Percentiles rank a stretch among this genome's conserved stretches.
These are phyloP conservation scores for Excalfactoria chinensis DNA, from an alignment of 2,113 vertebrate species.

Conservation along the genomic window DNA sequence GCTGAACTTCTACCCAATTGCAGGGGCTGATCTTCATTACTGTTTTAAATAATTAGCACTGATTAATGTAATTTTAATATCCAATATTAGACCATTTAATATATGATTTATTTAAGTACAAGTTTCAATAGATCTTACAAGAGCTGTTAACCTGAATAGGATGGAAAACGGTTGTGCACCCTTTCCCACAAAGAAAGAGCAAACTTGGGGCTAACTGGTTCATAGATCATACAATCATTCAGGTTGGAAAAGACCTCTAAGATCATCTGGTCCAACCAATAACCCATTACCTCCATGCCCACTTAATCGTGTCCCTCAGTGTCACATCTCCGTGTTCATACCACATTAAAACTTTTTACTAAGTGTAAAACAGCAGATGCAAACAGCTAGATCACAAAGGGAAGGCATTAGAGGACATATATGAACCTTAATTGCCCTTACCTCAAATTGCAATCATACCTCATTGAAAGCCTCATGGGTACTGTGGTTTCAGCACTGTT, in stretches of 20 bases:
- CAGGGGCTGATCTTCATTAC: not conserved
- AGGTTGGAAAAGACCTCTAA: too few species aligned
- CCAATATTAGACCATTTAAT: not conserved
- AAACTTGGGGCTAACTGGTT: not conserved
- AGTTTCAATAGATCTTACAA: not conserved
- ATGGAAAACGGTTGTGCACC: not conserved
- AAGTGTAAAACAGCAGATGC: not conserved
- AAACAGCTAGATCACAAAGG: not conserved
- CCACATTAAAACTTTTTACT: not conserved
- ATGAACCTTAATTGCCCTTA: accelerated
- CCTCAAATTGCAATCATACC: not conserved
- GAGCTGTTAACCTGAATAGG: not conserved
- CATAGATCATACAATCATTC: too few species aligned
- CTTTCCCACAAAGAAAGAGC: not conserved
- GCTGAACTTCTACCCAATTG: not conserved
- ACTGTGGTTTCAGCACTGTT: not conserved
- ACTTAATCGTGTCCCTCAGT: too few species aligned
- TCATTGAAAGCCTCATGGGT: accelerated
- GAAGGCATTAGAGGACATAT: not conserved
- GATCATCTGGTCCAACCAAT: too few species aligned
- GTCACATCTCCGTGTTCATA: too few species aligned
- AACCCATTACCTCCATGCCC: too few species aligned
- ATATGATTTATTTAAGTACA: not conserved
- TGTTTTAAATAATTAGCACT: not conserved
- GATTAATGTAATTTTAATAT: not conserved